Conservation (phyloP, 2,113 vertebrate genomes). For the Choloepus hoffmanni region DNA sequence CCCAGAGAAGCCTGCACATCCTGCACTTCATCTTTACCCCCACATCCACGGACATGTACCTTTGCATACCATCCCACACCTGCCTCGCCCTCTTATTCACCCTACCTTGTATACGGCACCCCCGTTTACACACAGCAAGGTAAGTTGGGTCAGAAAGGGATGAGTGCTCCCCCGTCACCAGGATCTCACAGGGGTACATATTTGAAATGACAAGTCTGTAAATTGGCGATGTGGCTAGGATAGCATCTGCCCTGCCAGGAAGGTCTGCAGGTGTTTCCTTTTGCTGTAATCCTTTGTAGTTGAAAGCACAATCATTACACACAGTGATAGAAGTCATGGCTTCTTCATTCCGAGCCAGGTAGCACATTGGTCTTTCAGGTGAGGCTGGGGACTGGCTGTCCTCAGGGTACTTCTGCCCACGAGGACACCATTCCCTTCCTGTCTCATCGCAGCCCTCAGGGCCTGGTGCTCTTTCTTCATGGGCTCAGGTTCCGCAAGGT, state of each 20-base stretch:
- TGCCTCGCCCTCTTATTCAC: conserved; percentile 95
- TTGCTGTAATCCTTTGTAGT: background rate
- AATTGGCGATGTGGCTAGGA: no score
- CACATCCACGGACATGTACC: conserved; percentile 99
- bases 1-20: conserved; percentile 94
- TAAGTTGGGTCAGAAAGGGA: conserved; percentile 81
- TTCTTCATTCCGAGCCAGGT: background rate
- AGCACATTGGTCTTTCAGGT: background rate
- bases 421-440: no score
- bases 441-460: accelerated
- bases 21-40: conserved; percentile 97
- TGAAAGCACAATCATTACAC: background rate
- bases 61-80: conserved; percentile 93
- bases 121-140: conserved; percentile 96
- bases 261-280: background rate
- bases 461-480: background rate
- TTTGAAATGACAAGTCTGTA: background rate
- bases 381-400: no score
- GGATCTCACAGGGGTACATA: background rate
- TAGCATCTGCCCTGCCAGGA: background rate
- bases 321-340: no score
- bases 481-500: background rate
- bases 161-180: background rate
- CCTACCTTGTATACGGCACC: conserved; percentile 96
- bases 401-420: background rate